Evolutionary conservation across 2,113 vertebrate species (phyloP).

Genomic region (Equus quagga): DNA sequence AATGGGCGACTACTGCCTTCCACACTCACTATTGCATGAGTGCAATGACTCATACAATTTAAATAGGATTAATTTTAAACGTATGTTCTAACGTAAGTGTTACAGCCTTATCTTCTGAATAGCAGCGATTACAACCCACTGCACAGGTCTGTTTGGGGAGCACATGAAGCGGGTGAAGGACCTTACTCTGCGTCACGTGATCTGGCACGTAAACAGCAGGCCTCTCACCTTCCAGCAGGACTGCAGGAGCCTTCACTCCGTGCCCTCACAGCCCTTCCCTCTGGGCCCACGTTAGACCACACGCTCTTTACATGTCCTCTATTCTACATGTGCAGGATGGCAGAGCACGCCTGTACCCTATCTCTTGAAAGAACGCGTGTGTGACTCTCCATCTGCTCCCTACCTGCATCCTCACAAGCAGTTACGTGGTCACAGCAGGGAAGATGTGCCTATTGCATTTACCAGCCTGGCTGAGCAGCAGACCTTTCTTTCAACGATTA

Average conservation of each 20-base stretch:
- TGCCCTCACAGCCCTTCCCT: neutral
- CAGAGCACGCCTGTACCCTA: neutral
- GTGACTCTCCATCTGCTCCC: too few relatives aligned
- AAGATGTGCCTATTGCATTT: neutral
- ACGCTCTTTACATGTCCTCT: neutral
- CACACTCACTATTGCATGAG: neutral
- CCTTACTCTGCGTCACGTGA: too few relatives aligned
- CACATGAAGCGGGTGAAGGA: neutral
- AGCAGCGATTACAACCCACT: neutral
- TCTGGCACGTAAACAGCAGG: too few relatives aligned
- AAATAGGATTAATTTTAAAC: neutral
- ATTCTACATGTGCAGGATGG: neutral
- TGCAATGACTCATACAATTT: neutral
- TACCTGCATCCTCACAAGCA: neutral
- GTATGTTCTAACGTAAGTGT: too few relatives aligned
- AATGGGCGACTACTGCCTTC: neutral
- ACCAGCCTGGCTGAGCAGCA: too few relatives aligned
- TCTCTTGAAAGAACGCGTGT: neutral
- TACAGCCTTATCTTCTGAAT: neutral
- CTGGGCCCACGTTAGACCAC: too few relatives aligned
- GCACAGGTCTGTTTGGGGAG: neutral
- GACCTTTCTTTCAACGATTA: neutral
- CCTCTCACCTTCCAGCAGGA: neutral
- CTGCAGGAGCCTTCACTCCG: rapidly evolving
- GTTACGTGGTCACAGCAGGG: neutral